Base-by-base conservation (phyloP, 2,888 invertebrate genomes). In the Leptopilina myrica region DNA sequence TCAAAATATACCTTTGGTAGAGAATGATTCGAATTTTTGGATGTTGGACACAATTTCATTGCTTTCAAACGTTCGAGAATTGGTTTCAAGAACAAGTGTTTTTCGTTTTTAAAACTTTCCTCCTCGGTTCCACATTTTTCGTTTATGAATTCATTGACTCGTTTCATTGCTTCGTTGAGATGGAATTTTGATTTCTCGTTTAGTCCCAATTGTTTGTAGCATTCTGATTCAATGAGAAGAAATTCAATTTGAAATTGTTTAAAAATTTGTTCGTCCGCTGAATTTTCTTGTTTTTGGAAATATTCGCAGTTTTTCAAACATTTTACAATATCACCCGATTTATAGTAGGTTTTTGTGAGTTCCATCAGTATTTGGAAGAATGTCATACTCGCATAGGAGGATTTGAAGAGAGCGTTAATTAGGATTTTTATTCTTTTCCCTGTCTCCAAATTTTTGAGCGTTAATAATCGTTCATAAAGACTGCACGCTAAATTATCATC, bases 291-390 rank as follows among this genome's bases (percentile, higher is more conserved):
- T 77, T 84, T 82, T 76, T 84, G 80, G 46, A 89, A 83, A 81
- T 87, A 87, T 76, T 87, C 86, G 59, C 88, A 88, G 79, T 89
- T 87, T 79, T 85, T 85, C 12, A 86, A 78, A 78, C 89, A 90
- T 73, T 81, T 85, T 6, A 76, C n/a, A 26, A 86, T 87, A 40
- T 84, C 83, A 53, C 81, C 85, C 46, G 83, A 66, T 33, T 78
- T 77, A 77, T 87, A 89, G 78, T 81, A 87, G 33, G 79, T 81
- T 59, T 82, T 83, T 9, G 88, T 87, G 64, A 88, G 86, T 64
- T 86, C 84, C 79, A 85, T 81, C 46, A 90, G 76, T 76, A 88
- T 86, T 77, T 87, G 78, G 12, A 87, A 79, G 56, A 87, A 88
- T 56, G 86, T 66, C 76, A 80, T 77, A 76, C 79, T 84, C 5